These are phyloP conservation scores for Egretta garzetta DNA, from an alignment of 2,113 vertebrate genomes.

Conservation along the genomic window DNA sequence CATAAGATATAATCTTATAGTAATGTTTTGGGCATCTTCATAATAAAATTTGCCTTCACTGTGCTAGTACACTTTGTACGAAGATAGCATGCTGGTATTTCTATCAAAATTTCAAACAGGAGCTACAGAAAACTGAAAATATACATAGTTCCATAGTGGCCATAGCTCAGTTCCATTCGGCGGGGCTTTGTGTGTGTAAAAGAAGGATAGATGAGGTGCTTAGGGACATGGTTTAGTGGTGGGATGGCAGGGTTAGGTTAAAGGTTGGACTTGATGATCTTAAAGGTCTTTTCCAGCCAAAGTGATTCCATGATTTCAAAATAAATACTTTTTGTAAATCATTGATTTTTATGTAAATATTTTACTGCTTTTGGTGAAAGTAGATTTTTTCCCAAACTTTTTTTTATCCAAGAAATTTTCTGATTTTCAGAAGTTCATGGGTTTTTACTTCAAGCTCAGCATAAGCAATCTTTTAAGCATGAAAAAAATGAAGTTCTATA, in stretches of 20 bases:
- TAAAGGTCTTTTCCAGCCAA: no score
- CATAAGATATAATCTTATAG: not conserved
- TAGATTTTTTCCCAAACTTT: not conserved
- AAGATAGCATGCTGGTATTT: not conserved
- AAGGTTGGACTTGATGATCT: no score
- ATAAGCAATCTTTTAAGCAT: not conserved
- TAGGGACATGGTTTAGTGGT: no score
- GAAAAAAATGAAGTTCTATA: not conserved
- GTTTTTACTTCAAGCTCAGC: not conserved
- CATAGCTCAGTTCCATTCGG: not conserved
- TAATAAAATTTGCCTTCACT: not conserved
- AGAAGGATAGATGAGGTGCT: no score
- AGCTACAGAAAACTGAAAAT: not conserved
- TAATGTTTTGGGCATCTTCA: not conserved
- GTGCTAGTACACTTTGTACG: not conserved
- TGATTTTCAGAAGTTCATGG: not conserved
- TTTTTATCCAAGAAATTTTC: not conserved
- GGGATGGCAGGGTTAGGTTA: no score
- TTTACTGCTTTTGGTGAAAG: not conserved
- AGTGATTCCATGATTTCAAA: not conserved
- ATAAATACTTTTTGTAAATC: not conserved
- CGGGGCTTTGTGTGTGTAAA: not conserved
- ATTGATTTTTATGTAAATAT: not conserved
- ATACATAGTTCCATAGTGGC: not conserved
- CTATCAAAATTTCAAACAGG: not conserved